Evolutionary conservation across 2,888 invertebrate genomes (phyloP).

Genomic region (Aethes cnicana): DNA sequence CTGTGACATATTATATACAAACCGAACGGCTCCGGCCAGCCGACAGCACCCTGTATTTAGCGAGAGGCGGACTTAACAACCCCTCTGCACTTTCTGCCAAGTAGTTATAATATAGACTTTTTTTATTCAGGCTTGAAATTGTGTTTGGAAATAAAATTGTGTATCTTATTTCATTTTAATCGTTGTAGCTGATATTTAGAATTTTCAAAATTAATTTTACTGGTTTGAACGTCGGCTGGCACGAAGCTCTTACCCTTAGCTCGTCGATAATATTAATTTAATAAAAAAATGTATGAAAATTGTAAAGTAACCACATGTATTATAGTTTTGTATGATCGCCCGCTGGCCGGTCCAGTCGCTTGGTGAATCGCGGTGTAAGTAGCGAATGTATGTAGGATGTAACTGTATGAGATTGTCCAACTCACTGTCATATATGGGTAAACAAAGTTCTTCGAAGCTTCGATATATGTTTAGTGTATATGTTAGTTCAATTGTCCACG

Average conservation of each 20-base stretch:
- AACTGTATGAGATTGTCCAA: no score
- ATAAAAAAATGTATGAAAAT: constrained; percentile 33
- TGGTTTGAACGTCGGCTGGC: constrained; percentile 11
- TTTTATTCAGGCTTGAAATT: no score
- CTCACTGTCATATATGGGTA: no score
- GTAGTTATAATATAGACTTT: no score
- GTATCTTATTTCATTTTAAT: neutral
- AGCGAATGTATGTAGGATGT: no score
- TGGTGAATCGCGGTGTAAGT: constrained; percentile 1
- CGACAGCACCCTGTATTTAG: constrained; percentile 1
- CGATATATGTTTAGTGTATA: no score
- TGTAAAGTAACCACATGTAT: constrained; percentile 63
- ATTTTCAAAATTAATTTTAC: neutral
- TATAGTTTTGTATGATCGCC: constrained; percentile 58
- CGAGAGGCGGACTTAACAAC: no score
- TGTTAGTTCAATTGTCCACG: no score
- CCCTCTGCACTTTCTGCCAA: no score
- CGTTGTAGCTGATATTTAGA: neutral
- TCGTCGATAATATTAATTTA: constrained; percentile 9
- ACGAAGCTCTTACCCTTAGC: constrained; percentile 13
- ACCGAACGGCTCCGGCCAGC: constrained; percentile 43
- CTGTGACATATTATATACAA: constrained; percentile 73
- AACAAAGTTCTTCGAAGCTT: no score
- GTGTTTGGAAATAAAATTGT: no score
- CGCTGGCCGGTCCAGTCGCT: constrained; percentile 60